Base-by-base conservation (phyloP, 2,888 invertebrate genomes). In the Ochropacha duplaris region DNA sequence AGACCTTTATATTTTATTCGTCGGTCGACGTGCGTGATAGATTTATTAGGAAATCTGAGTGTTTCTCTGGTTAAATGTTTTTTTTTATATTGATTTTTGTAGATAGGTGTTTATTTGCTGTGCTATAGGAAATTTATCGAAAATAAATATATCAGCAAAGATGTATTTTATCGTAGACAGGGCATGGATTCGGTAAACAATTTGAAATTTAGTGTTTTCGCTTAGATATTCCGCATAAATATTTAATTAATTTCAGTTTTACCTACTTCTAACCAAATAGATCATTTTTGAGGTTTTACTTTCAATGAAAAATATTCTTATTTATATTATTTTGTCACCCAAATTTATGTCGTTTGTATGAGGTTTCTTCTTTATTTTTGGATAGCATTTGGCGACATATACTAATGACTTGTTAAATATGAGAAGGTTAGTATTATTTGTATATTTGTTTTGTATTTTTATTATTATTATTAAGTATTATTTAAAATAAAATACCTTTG, bases 401-500 rank as follows among this genome's bases (percentile, higher is more conserved):
- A n/a, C n/a, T n/a, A n/a, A n/a, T n/a, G n/a, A n/a, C n/a, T n/a
- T n/a, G n/a, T n/a, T n/a, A n/a, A n/a, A n/a, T n/a, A n/a, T n/a
- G n/a, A n/a, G n/a, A n/a, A n/a, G n/a, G n/a, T n/a, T n/a, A n/a
- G n/a, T n/a, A n/a, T n/a, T n/a, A n/a, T n/a, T n/a, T n/a, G n/a
- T n/a, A n/a, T n/a, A n/a, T n/a, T n/a, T n/a, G n/a, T n/a, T n/a
- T n/a, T n/a, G n/a, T n/a, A n/a, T n/a, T n/a, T n/a, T n/a, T n/a
- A n/a, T n/a, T n/a, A n/a, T n/a, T n/a, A n/a, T n/a, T 24, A 4
- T 24, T 24, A 4, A 24, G 9, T 8, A 5, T 2, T 36, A 36
- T 36, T 14, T 31, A n/a, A 54, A 34, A n/a, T n/a, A 34, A 24
- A 58, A 65, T 60, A 88, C 88, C 87, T 86, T 89, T 80, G 80